Conservation (phyloP, 1,140 invertebrate genomes). For the Drosophila tropicalis region DNA sequence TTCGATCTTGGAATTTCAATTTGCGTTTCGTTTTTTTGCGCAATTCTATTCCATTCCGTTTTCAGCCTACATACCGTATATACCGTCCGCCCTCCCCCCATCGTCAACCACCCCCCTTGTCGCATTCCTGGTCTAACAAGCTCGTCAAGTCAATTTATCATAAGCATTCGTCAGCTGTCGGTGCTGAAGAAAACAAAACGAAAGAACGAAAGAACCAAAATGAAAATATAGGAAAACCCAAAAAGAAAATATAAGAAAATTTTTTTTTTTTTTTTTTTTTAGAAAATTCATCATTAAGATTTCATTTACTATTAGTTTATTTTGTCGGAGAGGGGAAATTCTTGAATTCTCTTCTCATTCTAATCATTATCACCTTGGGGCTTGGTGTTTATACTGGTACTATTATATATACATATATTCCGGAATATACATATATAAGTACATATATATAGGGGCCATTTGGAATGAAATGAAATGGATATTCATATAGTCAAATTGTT, state of each 20-base stretch:
- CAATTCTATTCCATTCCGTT: slow-evolving; percentile 20
- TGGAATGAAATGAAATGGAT: neutral
- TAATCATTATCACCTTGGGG: slow-evolving; percentile 28
- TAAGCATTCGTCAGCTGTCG: slow-evolving; percentile 61
- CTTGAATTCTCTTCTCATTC: slow-evolving; percentile 36
- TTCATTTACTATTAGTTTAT: slow-evolving; percentile 23
- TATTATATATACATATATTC: neutral
- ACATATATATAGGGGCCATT: neutral
- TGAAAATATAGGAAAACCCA: neutral
- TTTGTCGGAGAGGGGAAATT: slow-evolving; percentile 5
- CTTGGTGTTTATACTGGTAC: slow-evolving; percentile 4
- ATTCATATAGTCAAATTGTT: slow-evolving; percentile 48
- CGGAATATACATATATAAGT: neutral
- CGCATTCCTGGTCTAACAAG: slow-evolving; percentile 50
- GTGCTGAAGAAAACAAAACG: neutral
- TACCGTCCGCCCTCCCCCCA: neutral
- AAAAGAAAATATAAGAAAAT: slow-evolving; percentile 8
- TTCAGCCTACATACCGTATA: slow-evolving; percentile 6
- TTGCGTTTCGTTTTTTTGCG: slow-evolving; percentile 58
- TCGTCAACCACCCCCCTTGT: neutral
- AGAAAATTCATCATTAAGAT: slow-evolving; percentile 32
- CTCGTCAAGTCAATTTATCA: slow-evolving; percentile 65
- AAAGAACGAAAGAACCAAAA: neutral
- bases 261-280: neutral
- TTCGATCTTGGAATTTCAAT: slow-evolving; percentile 77